Percentiles rank a stretch among this genome's conserved stretches.
phyloP scores from a whole-genome alignment of 2,888 invertebrate species.

The Merodon equestris region DNA sequence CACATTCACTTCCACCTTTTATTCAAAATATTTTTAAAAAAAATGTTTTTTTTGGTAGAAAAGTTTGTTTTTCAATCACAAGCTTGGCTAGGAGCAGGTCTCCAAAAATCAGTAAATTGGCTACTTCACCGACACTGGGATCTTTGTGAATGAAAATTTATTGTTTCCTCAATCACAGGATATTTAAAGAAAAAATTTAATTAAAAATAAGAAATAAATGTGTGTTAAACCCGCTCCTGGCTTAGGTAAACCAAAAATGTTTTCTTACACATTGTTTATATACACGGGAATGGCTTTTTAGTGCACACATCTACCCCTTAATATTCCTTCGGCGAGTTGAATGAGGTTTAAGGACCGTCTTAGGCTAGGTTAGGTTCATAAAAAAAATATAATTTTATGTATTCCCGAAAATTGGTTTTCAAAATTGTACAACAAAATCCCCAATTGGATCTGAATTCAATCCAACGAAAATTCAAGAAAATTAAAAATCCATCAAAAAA shows the following conservation, averaged over 20 bases:
- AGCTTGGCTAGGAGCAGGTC: conserved; percentile 75
- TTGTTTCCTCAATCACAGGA: conserved; percentile 58
- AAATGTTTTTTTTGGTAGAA: conserved; percentile 25
- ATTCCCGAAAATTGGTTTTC: no score
- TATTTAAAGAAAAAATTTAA: conserved; percentile 37
- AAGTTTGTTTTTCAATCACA: conserved; percentile 54
- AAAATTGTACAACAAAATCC: not conserved
- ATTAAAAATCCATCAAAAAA: conserved; percentile 6
- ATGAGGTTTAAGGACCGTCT: no score
- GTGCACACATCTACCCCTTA: conserved; percentile 35
- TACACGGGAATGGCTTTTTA: conserved; percentile 51
- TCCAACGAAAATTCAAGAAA: conserved; percentile 13
- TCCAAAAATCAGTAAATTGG: conserved; percentile 65
- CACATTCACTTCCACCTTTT: no score
- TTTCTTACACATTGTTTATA: conserved; percentile 34
- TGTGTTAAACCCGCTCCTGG: conserved; percentile 76
- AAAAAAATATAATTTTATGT: no score
- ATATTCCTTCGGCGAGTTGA: no score
- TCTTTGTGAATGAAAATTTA: conserved; percentile 28
- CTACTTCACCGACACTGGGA: conserved; percentile 70
- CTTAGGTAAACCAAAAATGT: conserved; percentile 65
- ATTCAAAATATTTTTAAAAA: no score
- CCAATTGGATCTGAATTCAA: not conserved
- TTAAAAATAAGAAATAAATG: conserved; percentile 13
- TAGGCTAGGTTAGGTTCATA: no score